Evolutionary conservation across 2,888 invertebrate species (phyloP).

Genomic region (Papilio elwesi): DNA sequence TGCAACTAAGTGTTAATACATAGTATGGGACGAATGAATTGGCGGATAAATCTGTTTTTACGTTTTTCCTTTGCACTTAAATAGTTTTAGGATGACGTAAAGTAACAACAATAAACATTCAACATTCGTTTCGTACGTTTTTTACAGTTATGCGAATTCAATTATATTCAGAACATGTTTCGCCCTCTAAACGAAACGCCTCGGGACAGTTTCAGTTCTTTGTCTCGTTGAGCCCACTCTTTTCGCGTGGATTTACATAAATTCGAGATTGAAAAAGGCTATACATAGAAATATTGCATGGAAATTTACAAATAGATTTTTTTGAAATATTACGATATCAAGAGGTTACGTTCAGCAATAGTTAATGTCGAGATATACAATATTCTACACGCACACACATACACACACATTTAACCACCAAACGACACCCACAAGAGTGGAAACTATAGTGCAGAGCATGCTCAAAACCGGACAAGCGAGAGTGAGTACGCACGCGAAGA

Average conservation of each 20-base stretch:
- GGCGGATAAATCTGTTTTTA: too few species aligned
- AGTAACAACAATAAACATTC: slow-evolving; percentile 1
- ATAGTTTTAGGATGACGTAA: neutral
- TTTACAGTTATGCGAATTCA: slow-evolving; percentile 17
- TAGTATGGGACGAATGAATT: too few species aligned
- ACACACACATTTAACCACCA: neutral
- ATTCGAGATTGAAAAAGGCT: slow-evolving; percentile 35
- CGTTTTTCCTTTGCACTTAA: neutral
- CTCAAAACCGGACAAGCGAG: neutral
- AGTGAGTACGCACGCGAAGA: neutral
- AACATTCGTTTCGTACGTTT: neutral
- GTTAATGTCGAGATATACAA: too few species aligned
- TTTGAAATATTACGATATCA: neutral
- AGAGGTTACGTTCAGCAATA: neutral
- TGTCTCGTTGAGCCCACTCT: slow-evolving; percentile 31
- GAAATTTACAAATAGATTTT: neutral
- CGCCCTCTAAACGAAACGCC: slow-evolving; percentile 38
- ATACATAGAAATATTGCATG: slow-evolving; percentile 9
- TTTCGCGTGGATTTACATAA: slow-evolving; percentile 36
- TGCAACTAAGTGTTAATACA: too few species aligned
- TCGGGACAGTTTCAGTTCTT: slow-evolving; percentile 35
- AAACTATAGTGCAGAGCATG: too few species aligned
- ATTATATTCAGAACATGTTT: slow-evolving; percentile 38
- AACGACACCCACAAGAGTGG: neutral
- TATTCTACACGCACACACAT: neutral